Conservation (phyloP, 2,113 vertebrate genomes). For the Hymenochirus boettgeri region DNA sequence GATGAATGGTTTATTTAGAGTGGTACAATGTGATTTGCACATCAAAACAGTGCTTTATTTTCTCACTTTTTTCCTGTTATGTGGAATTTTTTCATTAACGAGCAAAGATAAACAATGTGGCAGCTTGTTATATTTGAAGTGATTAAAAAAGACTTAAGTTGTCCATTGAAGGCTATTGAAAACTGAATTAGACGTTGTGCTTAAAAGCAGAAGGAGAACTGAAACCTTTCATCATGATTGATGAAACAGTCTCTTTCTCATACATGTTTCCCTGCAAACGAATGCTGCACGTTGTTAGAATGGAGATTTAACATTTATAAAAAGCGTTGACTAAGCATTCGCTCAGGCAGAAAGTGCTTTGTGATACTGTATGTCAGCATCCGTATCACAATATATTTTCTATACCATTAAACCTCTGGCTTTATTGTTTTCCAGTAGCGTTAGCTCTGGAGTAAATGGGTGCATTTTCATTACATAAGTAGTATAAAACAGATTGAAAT, state of each 20-base stretch:
- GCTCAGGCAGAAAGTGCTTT: slow-evolving; percentile 29
- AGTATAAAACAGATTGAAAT: slow-evolving; percentile 30
- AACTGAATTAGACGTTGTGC: slow-evolving; percentile 51
- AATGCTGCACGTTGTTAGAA: slow-evolving; percentile 49
- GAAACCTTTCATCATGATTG: slow-evolving; percentile 58
- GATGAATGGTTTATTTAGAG: slow-evolving; percentile 17
- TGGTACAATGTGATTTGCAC: slow-evolving; percentile 49
- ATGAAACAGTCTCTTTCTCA: slow-evolving; percentile 55
- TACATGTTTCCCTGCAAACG: slow-evolving; percentile 57
- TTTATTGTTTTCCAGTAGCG: slow-evolving; percentile 43
- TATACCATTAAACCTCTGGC: slow-evolving; percentile 40
- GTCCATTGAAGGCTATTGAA: slow-evolving; percentile 48
- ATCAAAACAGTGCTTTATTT: slow-evolving; percentile 48
- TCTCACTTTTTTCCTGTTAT: slow-evolving; percentile 45
- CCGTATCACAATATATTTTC: slow-evolving; percentile 19
- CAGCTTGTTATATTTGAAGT: slow-evolving; percentile 57
- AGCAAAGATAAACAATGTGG: slow-evolving; percentile 50
- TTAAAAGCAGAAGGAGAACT: slow-evolving; percentile 53
- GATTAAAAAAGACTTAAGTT: slow-evolving; percentile 53
- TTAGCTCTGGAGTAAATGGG: slow-evolving; percentile 40
- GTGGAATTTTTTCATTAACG: slow-evolving; percentile 51
- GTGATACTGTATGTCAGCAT: slow-evolving; percentile 4
- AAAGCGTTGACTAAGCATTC: slow-evolving; percentile 47
- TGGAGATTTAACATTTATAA: slow-evolving; percentile 55
- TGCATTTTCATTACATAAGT: slow-evolving; percentile 9